Conservation (phyloP, 2,113 vertebrate species). For the Nesoenas mayeri region DNA sequence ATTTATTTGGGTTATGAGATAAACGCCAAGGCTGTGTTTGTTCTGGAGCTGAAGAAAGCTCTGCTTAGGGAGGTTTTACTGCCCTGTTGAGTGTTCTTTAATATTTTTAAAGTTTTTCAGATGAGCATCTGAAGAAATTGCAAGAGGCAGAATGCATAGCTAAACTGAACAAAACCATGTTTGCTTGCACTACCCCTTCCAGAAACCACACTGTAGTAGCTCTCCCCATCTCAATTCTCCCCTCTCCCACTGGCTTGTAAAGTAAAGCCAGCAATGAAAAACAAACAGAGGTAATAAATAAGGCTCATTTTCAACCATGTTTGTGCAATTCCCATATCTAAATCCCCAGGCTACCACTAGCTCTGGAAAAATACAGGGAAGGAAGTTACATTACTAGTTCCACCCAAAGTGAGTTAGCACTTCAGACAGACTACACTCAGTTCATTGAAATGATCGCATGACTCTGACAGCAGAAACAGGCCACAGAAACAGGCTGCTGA, state of each 20-base stretch:
- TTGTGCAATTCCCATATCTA: conserved; percentile 57
- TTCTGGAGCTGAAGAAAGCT: not conserved
- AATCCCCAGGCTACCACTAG: conserved; percentile 48
- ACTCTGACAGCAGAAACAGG: conserved; percentile 3
- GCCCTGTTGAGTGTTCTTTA: not conserved
- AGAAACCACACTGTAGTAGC: not conserved
- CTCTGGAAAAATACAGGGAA: conserved; percentile 65
- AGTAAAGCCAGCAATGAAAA: not conserved
- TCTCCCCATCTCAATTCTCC: not conserved
- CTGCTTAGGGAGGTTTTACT: not conserved
- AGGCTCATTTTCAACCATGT: not conserved
- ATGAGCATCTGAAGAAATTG: not conserved
- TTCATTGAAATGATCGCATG: conserved; percentile 18
- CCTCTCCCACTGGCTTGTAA: not conserved
- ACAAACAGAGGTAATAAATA: conserved; percentile 12
- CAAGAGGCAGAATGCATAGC: not conserved
- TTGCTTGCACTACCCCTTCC: not conserved
- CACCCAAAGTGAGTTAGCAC: conserved; percentile 55
- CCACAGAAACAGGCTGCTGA: not conserved
- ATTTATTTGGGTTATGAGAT: not conserved
- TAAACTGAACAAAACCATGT: not conserved
- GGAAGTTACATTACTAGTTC: conserved; percentile 62
- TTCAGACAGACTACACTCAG: conserved; percentile 42
- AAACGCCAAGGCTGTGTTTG: not conserved
- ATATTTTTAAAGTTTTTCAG: not conserved